Conservation (phyloP, 2,888 invertebrate species). For the Myathropa florea region DNA sequence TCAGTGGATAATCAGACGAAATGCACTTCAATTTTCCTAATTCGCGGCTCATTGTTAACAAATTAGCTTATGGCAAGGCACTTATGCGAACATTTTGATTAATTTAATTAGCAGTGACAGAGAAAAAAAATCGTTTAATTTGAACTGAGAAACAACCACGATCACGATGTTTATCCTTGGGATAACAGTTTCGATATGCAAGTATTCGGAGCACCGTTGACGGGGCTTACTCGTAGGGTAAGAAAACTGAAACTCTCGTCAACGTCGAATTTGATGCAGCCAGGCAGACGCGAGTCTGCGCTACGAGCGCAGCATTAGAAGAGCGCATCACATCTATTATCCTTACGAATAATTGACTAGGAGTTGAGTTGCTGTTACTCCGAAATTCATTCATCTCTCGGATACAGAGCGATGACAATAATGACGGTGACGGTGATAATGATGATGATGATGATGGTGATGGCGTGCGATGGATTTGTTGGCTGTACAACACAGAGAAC, state of each 20-base stretch:
- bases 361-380: constrained; percentile 60
- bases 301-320: constrained; percentile 43
- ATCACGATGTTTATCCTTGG: constrained; percentile 64
- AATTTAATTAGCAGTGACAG: background rate
- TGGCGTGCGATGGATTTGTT: background rate
- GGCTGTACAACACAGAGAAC: background rate
- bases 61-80: constrained; percentile 44
- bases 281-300: constrained; percentile 58
- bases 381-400: constrained; percentile 69
- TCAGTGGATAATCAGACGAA: background rate
- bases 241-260: constrained; percentile 26
- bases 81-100: constrained; percentile 13
- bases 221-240: constrained; percentile 26
- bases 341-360: constrained; percentile 57
- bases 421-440: background rate
- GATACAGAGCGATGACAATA: constrained; percentile 30
- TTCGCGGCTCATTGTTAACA: constrained; percentile 28
- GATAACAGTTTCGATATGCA: constrained; percentile 61
- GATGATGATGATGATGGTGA: background rate
- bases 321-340: constrained; percentile 59
- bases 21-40: constrained; percentile 17
- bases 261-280: constrained; percentile 49
- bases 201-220: constrained; percentile 43
- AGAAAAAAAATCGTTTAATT: background rate
- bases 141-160: constrained; percentile 21